Conservation (phyloP, 2,888 invertebrate genomes). For the Morpho deidamia region DNA sequence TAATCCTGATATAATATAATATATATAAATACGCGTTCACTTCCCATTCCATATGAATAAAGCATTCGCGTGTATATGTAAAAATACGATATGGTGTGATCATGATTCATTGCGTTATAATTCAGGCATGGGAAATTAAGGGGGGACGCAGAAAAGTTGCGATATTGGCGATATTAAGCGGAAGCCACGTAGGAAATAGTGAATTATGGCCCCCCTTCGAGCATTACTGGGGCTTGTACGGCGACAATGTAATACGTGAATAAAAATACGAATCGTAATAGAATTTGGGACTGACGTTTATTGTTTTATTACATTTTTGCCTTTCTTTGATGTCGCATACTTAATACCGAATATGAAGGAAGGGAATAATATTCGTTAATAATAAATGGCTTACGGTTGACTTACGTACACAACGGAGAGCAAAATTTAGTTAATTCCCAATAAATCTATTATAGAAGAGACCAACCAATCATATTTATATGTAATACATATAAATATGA, state of each 20-base stretch:
- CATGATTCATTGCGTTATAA: conserved; percentile 62
- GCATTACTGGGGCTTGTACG: conserved; percentile 35
- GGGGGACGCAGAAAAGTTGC: conserved; percentile 45
- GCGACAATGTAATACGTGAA: conserved; percentile 29
- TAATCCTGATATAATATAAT: too few relatives aligned
- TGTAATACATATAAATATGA: too few relatives aligned
- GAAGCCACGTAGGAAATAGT: conserved; percentile 39
- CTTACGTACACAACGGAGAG: neutral
- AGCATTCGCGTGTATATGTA: conserved; percentile 36
- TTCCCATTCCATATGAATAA: conserved; percentile 31
- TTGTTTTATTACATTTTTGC: conserved; percentile 20
- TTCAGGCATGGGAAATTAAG: conserved; percentile 51
- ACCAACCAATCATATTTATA: too few relatives aligned
- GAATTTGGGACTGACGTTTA: conserved; percentile 29
- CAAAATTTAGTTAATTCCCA: neutral
- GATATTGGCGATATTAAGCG: conserved; percentile 62
- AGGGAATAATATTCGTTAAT: neutral
- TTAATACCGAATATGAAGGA: conserved; percentile 8
- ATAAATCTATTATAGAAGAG: too few relatives aligned
- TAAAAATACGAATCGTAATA: conserved; percentile 28
- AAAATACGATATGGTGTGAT: conserved; percentile 38
- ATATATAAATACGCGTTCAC: conserved; percentile 5
- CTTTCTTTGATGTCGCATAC: conserved; percentile 8
- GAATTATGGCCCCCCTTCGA: conserved; percentile 48
- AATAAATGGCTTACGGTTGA: neutral